Percentiles rank a stretch among this genome's conserved stretches.
phyloP scores from a whole-genome alignment of 2,113 vertebrate species.

The Dermatemys mawii region DNA sequence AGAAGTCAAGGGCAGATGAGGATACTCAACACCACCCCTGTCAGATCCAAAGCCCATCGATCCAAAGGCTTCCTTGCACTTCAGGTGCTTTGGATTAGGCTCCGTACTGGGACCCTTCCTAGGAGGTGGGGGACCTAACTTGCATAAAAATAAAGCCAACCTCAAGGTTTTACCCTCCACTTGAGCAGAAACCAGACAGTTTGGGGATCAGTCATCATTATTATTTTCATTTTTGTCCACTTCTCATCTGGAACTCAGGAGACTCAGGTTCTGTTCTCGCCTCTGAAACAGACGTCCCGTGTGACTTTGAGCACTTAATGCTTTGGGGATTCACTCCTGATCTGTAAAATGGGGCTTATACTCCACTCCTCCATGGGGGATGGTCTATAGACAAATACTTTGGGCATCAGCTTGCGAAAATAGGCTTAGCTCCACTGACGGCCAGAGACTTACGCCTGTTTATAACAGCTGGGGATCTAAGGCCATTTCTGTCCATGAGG shows the following conservation, averaged over 20 bases:
- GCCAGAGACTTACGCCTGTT: not conserved
- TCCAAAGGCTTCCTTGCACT: not conserved
- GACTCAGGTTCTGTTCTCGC: fast-evolving
- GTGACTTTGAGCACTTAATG: not conserved
- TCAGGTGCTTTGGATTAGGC: not conserved
- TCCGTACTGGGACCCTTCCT: not conserved
- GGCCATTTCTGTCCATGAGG: not conserved
- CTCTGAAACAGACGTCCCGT: not conserved
- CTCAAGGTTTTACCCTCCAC: not conserved
- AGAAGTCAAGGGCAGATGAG: not conserved
- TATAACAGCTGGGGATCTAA: not conserved
- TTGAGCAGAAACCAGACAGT: not conserved
- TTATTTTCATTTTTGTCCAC: not conserved
- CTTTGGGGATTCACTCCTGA: not conserved
- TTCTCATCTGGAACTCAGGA: not conserved
- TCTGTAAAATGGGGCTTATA: not conserved
- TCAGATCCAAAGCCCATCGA: not conserved
- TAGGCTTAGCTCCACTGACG: not conserved
- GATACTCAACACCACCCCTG: not conserved
- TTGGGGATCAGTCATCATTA: not conserved
- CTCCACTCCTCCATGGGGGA: not conserved
- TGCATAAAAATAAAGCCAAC: not conserved
- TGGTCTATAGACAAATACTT: not conserved
- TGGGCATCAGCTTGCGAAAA: not conserved
- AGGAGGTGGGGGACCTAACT: not conserved